Evolutionary conservation across 1,140 invertebrate species (phyloP).

Genomic region (Phenacoccus solenopsis): DNA sequence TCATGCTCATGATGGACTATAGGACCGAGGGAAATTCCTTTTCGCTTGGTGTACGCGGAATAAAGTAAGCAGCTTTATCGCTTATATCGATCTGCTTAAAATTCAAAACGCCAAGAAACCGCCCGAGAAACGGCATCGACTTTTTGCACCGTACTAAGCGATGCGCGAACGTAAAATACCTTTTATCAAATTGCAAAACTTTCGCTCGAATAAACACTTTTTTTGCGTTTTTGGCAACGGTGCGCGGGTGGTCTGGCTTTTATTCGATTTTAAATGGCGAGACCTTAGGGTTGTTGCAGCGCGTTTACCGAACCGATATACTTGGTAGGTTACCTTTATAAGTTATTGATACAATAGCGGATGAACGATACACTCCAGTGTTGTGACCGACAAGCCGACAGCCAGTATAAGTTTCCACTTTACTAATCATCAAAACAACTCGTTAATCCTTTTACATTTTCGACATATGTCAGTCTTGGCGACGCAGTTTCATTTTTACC

Average conservation of each 20-base stretch:
- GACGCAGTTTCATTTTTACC: background rate
- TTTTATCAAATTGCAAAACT: background rate
- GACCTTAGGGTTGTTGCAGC: background rate
- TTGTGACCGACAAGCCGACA: background rate
- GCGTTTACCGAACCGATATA: background rate
- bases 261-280: background rate
- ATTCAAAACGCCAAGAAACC: background rate
- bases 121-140: background rate
- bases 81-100: background rate
- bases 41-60: background rate
- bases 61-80: conserved; percentile 1
- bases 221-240: background rate
- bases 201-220: conserved; percentile 1
- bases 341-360: background rate
- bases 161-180: background rate
- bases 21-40: background rate
- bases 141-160: background rate
- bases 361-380: background rate
- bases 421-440: conserved; percentile 3
- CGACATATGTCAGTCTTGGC: background rate
- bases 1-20: too few relatives aligned
- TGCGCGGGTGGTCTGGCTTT: background rate
- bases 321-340: background rate
- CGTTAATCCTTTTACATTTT: background rate
- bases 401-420: background rate